These are phyloP conservation scores for Sorex maritimensis DNA, from an alignment of 2,797 vertebrate genomes.

Conservation along the genomic window DNA sequence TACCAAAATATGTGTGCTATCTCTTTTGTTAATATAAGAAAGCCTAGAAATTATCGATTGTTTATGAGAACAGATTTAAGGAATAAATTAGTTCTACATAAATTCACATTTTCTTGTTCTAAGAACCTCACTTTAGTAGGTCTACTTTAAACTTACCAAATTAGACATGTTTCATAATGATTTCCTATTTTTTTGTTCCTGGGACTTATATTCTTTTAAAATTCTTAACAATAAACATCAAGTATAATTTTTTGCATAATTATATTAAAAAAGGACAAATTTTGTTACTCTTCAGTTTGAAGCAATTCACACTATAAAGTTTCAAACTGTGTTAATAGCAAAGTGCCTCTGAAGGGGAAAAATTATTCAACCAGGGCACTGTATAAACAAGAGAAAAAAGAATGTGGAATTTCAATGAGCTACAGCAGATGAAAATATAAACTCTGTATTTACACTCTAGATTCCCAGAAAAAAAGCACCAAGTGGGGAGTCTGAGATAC, in stretches of 20 bases:
- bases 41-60: constrained; percentile 48
- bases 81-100: constrained; percentile 60
- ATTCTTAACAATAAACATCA: constrained; percentile 77
- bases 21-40: constrained; percentile 49
- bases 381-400: constrained; percentile 74
- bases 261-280: constrained; percentile 74
- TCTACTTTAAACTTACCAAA: constrained; percentile 44
- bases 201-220: constrained; percentile 66
- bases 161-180: constrained; percentile 65
- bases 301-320: constrained; percentile 68
- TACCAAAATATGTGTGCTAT: neutral
- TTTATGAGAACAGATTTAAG: constrained; percentile 49
- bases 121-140: neutral
- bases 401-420: constrained; percentile 56
- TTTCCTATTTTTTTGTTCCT: constrained; percentile 67
- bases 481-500: neutral
- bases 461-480: constrained; percentile 48
- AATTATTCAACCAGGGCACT: constrained; percentile 72
- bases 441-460: constrained; percentile 4
- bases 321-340: constrained; percentile 74
- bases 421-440: constrained; percentile 43
- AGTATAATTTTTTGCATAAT: constrained; percentile 72
- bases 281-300: constrained; percentile 73
- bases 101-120: constrained; percentile 66
- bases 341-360: constrained; percentile 50